phyloP scores from a whole-genome alignment of 2,888 invertebrate species.

The Lochmaea crataegi region DNA sequence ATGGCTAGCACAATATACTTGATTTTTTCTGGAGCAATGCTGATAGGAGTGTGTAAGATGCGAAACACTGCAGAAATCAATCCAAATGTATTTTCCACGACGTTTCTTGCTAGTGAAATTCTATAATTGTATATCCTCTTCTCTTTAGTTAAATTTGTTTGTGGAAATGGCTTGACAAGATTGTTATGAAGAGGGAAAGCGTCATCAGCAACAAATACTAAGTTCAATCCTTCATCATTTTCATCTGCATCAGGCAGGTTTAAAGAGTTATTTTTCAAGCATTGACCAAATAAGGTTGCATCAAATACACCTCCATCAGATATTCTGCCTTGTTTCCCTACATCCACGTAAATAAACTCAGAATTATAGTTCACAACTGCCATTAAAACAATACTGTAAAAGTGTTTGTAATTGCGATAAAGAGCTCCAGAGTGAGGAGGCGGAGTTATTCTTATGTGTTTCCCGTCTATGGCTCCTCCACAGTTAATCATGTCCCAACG shows the following conservation, averaged over 20 bases:
- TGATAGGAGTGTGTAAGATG: too few species aligned
- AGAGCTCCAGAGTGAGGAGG: slow-evolving; percentile 45
- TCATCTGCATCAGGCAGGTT: too few species aligned
- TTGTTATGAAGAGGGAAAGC: too few species aligned
- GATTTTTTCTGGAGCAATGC: too few species aligned
- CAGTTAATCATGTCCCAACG: slow-evolving; percentile 44
- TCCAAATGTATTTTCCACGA: too few species aligned
- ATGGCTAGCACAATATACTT: slow-evolving; percentile 16
- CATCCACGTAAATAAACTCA: slow-evolving; percentile 48
- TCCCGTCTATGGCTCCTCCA: slow-evolving; percentile 46
- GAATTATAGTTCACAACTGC: slow-evolving; percentile 47
- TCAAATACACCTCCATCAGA: slow-evolving; percentile 48
- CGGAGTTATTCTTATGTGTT: slow-evolving; percentile 38
- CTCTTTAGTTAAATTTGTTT: neutral
- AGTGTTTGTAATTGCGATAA: slow-evolving; percentile 42
- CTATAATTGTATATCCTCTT: slow-evolving; percentile 40
- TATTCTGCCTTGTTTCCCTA: slow-evolving; percentile 39
- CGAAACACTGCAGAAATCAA: too few species aligned
- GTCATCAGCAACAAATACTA: too few species aligned
- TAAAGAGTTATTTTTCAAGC: neutral
- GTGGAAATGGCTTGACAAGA: too few species aligned
- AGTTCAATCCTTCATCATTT: too few species aligned
- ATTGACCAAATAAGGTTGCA: slow-evolving; percentile 36
- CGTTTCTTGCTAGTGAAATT: slow-evolving; percentile 41
- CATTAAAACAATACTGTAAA: slow-evolving; percentile 5